phyloP scores from a whole-genome alignment of 2,888 invertebrate genomes.

The Standfussiana lucernea region DNA sequence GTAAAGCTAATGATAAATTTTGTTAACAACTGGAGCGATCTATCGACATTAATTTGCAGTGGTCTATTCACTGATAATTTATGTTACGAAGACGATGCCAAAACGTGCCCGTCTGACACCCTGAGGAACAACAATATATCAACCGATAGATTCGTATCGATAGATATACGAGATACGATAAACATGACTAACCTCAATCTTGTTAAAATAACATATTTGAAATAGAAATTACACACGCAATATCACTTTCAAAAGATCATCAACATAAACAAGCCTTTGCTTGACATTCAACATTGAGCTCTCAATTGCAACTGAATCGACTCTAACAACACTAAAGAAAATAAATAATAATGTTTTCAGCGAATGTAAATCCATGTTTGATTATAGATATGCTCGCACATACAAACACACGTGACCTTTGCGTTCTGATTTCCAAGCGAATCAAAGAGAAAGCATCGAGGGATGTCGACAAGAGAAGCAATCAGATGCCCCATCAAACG shows the following conservation, averaged over 20 bases:
- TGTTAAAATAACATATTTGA: slow-evolving; percentile 62
- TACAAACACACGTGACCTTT: slow-evolving; percentile 77
- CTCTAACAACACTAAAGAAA: slow-evolving; percentile 51
- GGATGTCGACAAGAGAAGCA: slow-evolving; percentile 90
- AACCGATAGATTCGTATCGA: slow-evolving; percentile 68
- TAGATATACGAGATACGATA: slow-evolving; percentile 61
- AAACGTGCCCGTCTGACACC: slow-evolving; percentile 68
- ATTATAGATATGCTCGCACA: slow-evolving; percentile 64
- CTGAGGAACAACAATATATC: slow-evolving; percentile 69
- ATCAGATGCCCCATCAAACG: slow-evolving; percentile 89
- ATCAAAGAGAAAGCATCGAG: slow-evolving; percentile 89
- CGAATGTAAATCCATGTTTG: slow-evolving; percentile 64
- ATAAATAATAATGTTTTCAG: slow-evolving; percentile 59
- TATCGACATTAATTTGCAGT: slow-evolving; percentile 67
- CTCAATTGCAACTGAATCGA: slow-evolving; percentile 50
- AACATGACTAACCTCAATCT: slow-evolving; percentile 53
- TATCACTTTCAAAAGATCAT: slow-evolving; percentile 48
- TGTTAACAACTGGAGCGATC: slow-evolving; percentile 68
- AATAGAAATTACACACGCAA: slow-evolving; percentile 57
- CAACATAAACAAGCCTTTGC: slow-evolving; percentile 37
- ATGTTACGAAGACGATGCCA: slow-evolving; percentile 70
- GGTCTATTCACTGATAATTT: slow-evolving; percentile 71
- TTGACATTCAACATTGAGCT: slow-evolving; percentile 49
- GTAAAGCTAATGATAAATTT: slow-evolving; percentile 70
- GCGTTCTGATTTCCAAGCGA: slow-evolving; percentile 83